Conservation (phyloP, 2,888 invertebrate species). For the Agonopterix subpropinquella region DNA sequence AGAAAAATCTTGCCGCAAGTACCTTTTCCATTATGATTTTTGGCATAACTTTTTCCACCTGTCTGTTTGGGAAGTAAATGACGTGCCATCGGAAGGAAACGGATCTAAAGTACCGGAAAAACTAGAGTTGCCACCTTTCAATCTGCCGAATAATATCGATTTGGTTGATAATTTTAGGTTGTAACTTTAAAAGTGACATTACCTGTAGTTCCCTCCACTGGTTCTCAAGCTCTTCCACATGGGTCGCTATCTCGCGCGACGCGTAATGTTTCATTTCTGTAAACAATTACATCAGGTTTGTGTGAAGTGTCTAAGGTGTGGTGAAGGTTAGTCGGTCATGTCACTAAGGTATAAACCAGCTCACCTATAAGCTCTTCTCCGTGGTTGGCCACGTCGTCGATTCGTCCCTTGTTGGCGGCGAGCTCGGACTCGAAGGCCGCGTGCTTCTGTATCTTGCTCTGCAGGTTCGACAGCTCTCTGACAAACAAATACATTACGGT, state of each 20-base stretch:
- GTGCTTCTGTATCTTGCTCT: constrained; percentile 97
- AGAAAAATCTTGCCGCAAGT: too few species aligned
- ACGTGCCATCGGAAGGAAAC: too few species aligned
- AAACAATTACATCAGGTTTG: neutral
- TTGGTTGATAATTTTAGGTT: too few species aligned
- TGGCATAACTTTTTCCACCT: too few species aligned
- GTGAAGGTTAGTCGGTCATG: too few species aligned
- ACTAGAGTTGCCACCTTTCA: too few species aligned
- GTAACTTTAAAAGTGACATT: neutral
- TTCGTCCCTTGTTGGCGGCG: constrained; percentile 89
- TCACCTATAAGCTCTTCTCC: constrained; percentile 82
- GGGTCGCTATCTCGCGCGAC: constrained; percentile 86
- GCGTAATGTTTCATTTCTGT: constrained; percentile 90
- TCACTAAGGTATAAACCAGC: too few species aligned
- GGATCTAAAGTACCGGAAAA: too few species aligned
- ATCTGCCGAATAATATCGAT: too few species aligned
- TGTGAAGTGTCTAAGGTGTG: too few species aligned
- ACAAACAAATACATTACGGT: neutral
- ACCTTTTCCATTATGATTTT: too few species aligned
- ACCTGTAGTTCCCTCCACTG: constrained; percentile 90
- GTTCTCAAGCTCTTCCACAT: constrained; percentile 88
- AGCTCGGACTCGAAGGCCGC: constrained; percentile 97
- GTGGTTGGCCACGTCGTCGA: constrained; percentile 87
- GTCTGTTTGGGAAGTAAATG: too few species aligned
- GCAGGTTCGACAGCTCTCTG: constrained; percentile 96